These are phyloP conservation scores for Lepilemur septentrionalis DNA, from an alignment of 2,797 vertebrate species.

Conservation along the genomic window DNA sequence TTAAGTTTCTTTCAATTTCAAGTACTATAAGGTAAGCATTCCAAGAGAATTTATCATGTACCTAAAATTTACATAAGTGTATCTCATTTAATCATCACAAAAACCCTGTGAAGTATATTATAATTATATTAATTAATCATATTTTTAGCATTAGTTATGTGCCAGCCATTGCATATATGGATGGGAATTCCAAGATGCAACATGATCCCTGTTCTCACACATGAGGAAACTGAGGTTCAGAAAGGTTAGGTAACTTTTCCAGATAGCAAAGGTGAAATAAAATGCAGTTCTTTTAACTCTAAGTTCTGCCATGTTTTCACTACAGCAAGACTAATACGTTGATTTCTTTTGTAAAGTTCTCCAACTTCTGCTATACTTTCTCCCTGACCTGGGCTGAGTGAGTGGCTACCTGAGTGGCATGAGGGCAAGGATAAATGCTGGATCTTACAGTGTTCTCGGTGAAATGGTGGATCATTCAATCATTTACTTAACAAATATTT, in stretches of 20 bases:
- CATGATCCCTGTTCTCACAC: not conserved
- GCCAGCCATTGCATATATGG: not conserved
- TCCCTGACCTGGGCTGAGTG: not conserved
- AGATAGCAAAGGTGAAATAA: not conserved
- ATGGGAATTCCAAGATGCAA: not conserved
- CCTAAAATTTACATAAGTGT: not conserved
- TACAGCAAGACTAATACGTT: not conserved
- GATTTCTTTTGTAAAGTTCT: not conserved
- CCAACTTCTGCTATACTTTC: not conserved
- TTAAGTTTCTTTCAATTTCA: not conserved
- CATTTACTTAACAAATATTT: conserved; percentile 14
- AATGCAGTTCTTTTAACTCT: not conserved
- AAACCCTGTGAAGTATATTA: not conserved
- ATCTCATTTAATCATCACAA: not conserved
- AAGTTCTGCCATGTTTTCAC: not conserved
- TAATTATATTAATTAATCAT: not conserved
- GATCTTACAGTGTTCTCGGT: not conserved
- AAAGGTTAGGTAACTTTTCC: not conserved
- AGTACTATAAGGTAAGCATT: not conserved
- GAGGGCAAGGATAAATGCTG: not conserved
- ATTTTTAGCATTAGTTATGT: not conserved
- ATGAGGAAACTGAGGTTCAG: not conserved
- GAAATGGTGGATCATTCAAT: not conserved
- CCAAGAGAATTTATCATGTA: not conserved
- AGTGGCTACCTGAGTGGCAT: too few relatives aligned